Evolutionary conservation across 37 sponge, comb jelly and placozoan genomes (phyloP), one percentile per base, ranked within the genome.

Genomic region (Ephydatia muelleri): DNA sequence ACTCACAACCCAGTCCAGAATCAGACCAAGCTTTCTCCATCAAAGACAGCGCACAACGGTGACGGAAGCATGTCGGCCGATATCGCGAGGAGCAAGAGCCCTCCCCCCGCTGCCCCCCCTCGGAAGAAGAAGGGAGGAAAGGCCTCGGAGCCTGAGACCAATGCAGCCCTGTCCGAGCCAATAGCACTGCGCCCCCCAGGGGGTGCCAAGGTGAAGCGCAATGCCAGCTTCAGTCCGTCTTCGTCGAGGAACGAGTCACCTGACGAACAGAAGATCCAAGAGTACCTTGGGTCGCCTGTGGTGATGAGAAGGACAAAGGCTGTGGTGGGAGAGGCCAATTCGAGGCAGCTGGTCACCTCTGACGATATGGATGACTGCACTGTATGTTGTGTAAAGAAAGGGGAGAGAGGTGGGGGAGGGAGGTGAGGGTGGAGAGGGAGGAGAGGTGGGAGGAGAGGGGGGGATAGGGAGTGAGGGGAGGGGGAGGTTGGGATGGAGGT

Each of bases 231-330:
- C 75, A 87, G 77, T 82, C 82, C 82, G 25, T 82, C 88, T 39
- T 82, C 68, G 19, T 76, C 82, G 67, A 37, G 88, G n/a, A 82
- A 43, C 27, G 37, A 76, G 28, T 87, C 88, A 9, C 88, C 82
- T 3, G 88, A 81, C 11, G 33, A 29, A 8, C 26, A 27, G 21
- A 57, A 36, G 26, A 36, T 75, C 5, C 26, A 38, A 0, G 38
- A 77, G 78, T 38, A 43, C 29, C 30, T 71, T 26, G 72, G 82
- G 36, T 81, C 82, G 5, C 82, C 82, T 36, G 82, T 81, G 11
- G 82, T 81, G 48, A 69, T 81, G 82, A 68, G 82, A 29, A 68
- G 82, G 49, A 70, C 82, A 38, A 19, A 30, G 22, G 70, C 69
- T 33, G 70, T 81, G 27, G 70, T 22, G 19, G 26, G 38, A 34